Conservation (phyloP, 1,140 invertebrate species). For the Mesaphorura yosii region DNA sequence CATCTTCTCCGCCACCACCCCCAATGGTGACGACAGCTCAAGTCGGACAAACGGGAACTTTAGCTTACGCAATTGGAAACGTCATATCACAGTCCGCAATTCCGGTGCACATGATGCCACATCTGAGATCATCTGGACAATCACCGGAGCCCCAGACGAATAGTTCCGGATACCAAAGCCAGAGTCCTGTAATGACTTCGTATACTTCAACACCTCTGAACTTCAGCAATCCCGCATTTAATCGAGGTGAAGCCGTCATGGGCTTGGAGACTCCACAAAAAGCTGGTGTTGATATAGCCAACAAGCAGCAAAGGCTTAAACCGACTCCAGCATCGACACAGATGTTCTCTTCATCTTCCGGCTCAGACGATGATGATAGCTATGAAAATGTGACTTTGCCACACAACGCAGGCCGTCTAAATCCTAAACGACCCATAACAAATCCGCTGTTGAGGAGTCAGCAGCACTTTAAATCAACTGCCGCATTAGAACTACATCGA, state of each 20-base stretch:
- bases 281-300: background rate
- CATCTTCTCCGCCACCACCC: constrained; percentile 25
- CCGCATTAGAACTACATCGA: no score
- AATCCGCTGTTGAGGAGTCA: no score
- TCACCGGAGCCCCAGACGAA: constrained; percentile 24
- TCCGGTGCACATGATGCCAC: constrained; percentile 29
- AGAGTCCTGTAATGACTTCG: constrained; percentile 32
- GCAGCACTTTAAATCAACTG: no score
- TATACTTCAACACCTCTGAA: constrained; percentile 16
- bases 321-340: background rate
- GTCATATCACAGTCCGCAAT: constrained; percentile 25
- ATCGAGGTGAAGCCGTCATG: constrained; percentile 26
- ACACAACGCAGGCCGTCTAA: constrained; percentile 24
- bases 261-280: constrained; percentile 24
- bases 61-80: constrained; percentile 28
- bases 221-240: constrained; percentile 22
- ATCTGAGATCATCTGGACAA: constrained; percentile 30
- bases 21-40: constrained; percentile 32
- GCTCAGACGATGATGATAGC: constrained; percentile 29
- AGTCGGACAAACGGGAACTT: constrained; percentile 37
- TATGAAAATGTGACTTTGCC: constrained; percentile 37
- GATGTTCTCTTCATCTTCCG: constrained; percentile 26
- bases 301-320: background rate
- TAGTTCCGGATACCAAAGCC: constrained; percentile 29
- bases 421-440: no score